Evolutionary conservation across 2,888 invertebrate species (phyloP).

Genomic region (Allygus modestus): DNA sequence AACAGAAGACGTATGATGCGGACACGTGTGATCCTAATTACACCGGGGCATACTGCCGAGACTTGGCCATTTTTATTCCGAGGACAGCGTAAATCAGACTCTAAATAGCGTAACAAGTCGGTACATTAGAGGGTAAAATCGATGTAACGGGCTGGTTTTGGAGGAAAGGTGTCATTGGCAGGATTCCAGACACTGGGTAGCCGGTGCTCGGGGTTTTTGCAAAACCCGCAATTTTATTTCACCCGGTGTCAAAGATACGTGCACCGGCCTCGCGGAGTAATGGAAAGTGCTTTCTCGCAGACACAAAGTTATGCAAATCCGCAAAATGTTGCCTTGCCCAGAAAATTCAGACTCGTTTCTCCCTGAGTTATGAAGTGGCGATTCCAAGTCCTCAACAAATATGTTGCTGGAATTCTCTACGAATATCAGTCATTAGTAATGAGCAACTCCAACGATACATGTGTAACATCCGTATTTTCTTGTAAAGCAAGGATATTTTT

Average conservation of each 20-base stretch:
- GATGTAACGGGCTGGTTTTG: conserved; percentile 16
- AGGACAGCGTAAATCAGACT: conserved; percentile 2
- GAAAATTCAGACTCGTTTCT: conserved; percentile 24
- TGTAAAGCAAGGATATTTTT: no score
- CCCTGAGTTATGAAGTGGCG: conserved; percentile 33
- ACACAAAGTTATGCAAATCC: conserved; percentile 55
- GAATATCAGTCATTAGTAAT: background rate
- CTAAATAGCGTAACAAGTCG: conserved; percentile 31
- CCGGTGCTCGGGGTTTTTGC: conserved; percentile 18
- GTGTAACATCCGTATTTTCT: background rate
- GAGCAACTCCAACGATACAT: background rate
- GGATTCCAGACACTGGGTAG: conserved; percentile 20
- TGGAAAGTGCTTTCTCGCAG: conserved; percentile 38
- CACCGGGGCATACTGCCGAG: background rate
- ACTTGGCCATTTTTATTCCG: background rate
- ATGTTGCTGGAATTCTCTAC: background rate
- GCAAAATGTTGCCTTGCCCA: conserved; percentile 41
- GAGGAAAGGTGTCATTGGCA: conserved; percentile 35
- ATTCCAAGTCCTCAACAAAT: background rate
- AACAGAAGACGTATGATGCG: conserved; percentile 8
- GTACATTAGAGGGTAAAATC: conserved; percentile 25
- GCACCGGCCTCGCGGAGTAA: conserved; percentile 29
- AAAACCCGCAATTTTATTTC: conserved; percentile 18
- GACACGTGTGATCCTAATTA: conserved; percentile 29
- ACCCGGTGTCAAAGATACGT: conserved; percentile 21